Evolutionary conservation across 2,113 vertebrate species (phyloP), one percentile per base, ranked within the genome.

Genomic region (Phalacrocorax brasilianus): DNA sequence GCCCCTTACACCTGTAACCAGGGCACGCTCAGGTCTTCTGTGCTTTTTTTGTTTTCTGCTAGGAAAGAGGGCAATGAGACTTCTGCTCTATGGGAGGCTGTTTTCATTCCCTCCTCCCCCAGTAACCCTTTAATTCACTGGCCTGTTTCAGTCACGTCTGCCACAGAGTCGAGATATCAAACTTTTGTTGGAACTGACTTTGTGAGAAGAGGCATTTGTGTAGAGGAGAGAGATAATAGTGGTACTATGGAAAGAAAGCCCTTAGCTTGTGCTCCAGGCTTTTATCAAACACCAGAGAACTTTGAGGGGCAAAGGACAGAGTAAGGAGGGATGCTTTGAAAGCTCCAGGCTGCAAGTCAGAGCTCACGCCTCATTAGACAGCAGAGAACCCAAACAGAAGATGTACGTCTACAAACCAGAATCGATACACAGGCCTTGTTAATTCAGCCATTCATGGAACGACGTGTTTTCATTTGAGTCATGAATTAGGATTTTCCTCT

Each of bases 31-130:
- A 2, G 1, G 8, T 8, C 27, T 47, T 18, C 45, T 38, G 19
- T 1, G 14, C 8, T 11, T 1, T 4, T 62, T 14, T 45, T 28
- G 26, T 35, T 18, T 55, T 8, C 56, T 22, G 15, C 22, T 15
- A 9, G 61, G 9, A 62, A 56, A 24, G 16, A 7, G 23, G 49
- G 13, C 3, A 22, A 24, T 2, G 4, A 1, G 0, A 33, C 26
- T 35, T 38, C 32, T 28, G 33, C 33, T 45, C 5, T 23, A 35
- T 1, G 2, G 33, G 15, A 65, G 7, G 9, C 58, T 30, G 6
- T 30, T 61, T 32, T n/a, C 63, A n/a, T 12, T 21, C 52, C 33
- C 11, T 24, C 56, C 26, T 83, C 16, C 45, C 33, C 28, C 21
- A 2, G 56, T 13, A 52, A 61, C 40, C 42, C 19, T 44, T 33